Evolutionary conservation across 2,113 vertebrate genomes (phyloP).

Genomic region (Pelodiscus sinensis): DNA sequence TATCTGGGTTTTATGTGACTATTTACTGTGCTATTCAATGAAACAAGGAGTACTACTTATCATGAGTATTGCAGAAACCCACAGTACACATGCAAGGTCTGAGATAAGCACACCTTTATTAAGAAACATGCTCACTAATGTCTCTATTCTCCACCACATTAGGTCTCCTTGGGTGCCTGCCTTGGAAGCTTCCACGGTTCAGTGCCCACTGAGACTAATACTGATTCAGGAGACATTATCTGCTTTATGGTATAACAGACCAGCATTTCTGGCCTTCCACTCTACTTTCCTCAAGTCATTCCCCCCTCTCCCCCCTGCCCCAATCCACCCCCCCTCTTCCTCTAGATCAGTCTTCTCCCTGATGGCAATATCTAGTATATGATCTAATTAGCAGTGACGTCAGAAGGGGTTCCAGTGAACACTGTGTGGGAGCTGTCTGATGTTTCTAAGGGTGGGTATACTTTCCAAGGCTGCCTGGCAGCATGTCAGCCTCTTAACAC

Average conservation of each 20-base stretch:
- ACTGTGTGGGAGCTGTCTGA: not conserved
- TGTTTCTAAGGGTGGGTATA: not conserved
- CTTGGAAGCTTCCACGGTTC: slow-evolving; percentile 29
- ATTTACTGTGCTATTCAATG: slow-evolving; percentile 63
- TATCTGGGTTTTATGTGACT: slow-evolving; percentile 72
- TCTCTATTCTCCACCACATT: slow-evolving; percentile 56
- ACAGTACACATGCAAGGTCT: slow-evolving; percentile 45
- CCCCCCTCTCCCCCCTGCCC: not conserved
- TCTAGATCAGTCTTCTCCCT: not conserved
- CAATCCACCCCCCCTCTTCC: not conserved
- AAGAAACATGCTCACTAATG: slow-evolving; percentile 50
- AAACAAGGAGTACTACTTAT: slow-evolving; percentile 58
- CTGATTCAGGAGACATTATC: slow-evolving; percentile 51
- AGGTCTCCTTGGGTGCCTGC: slow-evolving; percentile 46
- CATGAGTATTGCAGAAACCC: slow-evolving; percentile 34
- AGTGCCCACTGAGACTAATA: slow-evolving; percentile 44
- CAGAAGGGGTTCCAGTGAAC: fast-evolving
- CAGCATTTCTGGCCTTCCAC: slow-evolving; percentile 34
- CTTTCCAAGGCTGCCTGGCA: not conserved
- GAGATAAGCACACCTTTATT: slow-evolving; percentile 51
- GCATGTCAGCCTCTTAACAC: not conserved
- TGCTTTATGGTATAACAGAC: slow-evolving; percentile 36
- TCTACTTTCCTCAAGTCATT: not conserved
- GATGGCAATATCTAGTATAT: not conserved
- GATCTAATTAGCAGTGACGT: not conserved